Conservation (phyloP, 2,888 invertebrate genomes). For the Polyploca ridens region DNA sequence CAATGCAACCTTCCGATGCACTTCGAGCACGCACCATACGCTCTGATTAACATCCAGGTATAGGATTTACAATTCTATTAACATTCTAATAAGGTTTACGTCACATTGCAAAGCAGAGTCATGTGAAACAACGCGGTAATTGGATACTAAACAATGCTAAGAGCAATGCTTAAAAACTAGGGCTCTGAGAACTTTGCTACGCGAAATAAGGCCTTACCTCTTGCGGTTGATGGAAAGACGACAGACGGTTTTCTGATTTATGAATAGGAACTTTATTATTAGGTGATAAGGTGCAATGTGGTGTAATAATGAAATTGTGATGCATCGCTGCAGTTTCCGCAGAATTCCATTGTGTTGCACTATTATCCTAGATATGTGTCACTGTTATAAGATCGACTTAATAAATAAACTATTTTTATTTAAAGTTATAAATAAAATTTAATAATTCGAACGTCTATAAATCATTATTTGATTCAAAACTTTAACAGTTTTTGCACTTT, state of each 20-base stretch:
- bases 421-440: too few species aligned
- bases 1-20: slow-evolving; percentile 58
- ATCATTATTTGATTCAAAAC: not conserved
- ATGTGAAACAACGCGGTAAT: slow-evolving; percentile 47
- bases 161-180: slow-evolving; percentile 52
- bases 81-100: slow-evolving; percentile 28
- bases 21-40: slow-evolving; percentile 46
- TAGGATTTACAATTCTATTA: slow-evolving; percentile 29
- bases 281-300: slow-evolving; percentile 34
- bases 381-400: slow-evolving; percentile 63
- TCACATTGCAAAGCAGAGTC: slow-evolving; percentile 20
- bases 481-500: not conserved
- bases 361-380: slow-evolving; percentile 64
- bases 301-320: slow-evolving; percentile 29
- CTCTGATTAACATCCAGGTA: slow-evolving; percentile 47
- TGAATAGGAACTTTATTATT: slow-evolving; percentile 33
- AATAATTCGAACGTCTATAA: not conserved
- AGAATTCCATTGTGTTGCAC: slow-evolving; percentile 67
- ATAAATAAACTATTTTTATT: too few species aligned
- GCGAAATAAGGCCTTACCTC: slow-evolving; percentile 48
- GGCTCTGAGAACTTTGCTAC: slow-evolving; percentile 48
- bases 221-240: slow-evolving; percentile 43
- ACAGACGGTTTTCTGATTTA: slow-evolving; percentile 18
- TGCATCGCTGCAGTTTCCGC: slow-evolving; percentile 59
- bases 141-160: slow-evolving; percentile 52